Percentiles rank a stretch among this genome's conserved stretches.
phyloP scores from a whole-genome alignment of 2,888 invertebrate species.

The Litoditis marina region DNA sequence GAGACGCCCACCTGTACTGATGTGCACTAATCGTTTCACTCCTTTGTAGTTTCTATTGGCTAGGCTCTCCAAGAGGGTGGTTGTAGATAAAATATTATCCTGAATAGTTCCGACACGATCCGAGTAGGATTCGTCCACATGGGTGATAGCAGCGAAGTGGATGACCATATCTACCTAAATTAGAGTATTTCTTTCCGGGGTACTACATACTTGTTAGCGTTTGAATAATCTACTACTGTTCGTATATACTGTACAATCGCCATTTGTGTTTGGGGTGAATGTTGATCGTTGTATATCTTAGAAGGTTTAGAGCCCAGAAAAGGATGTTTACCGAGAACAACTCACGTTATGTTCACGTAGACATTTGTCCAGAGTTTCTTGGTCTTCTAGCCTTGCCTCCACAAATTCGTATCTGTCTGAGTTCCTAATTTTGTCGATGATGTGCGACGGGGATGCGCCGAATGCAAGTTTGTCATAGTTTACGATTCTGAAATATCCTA shows the following conservation, averaged over 20 bases:
- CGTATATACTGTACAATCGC: no score
- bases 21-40: slow-evolving; percentile 55
- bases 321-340: not conserved
- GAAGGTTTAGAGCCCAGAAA: not conserved
- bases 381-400: slow-evolving; percentile 50
- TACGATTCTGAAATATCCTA: slow-evolving; percentile 48
- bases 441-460: slow-evolving; percentile 48
- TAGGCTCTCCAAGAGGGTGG: slow-evolving; percentile 54
- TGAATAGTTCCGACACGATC: slow-evolving; percentile 59
- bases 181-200: no score
- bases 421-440: slow-evolving; percentile 30
- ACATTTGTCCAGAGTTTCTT: slow-evolving; percentile 35
- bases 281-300: no score
- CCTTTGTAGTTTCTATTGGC: slow-evolving; percentile 50
- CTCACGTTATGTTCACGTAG: slow-evolving; percentile 46
- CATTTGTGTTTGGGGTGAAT: no score
- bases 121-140: slow-evolving; percentile 61
- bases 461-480: slow-evolving; percentile 58
- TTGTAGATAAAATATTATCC: slow-evolving; percentile 59
- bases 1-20: slow-evolving; percentile 52
- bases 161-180: slow-evolving; percentile 54
- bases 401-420: slow-evolving; percentile 52
- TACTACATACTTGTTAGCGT: not conserved
- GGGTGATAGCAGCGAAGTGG: slow-evolving; percentile 61
- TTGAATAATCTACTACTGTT: not conserved